Percentiles rank a stretch among this genome's conserved stretches.
Evolutionary conservation across 2,113 vertebrate species (phyloP).

Genomic region (Oncorhynchus tshawytscha): DNA sequence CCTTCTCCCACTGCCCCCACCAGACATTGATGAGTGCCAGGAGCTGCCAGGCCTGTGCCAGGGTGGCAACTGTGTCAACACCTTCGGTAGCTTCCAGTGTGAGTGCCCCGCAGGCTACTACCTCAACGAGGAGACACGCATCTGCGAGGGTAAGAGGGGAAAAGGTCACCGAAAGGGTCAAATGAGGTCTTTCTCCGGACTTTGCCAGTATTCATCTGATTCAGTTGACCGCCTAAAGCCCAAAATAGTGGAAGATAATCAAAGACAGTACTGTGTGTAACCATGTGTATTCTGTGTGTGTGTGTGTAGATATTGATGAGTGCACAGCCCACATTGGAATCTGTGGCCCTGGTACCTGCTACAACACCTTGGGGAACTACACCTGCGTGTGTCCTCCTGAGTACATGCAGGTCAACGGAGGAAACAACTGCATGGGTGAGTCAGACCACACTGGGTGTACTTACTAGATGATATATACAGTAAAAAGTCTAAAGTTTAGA

Average conservation of each 20-base stretch:
- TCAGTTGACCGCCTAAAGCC: no score
- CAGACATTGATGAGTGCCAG: conserved; percentile 93
- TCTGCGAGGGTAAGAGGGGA: conserved; percentile 86
- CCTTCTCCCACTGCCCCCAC: neutral
- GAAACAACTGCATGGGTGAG: conserved; percentile 92
- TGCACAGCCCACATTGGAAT: conserved; percentile 83
- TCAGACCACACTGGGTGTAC: neutral
- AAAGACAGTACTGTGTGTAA: neutral
- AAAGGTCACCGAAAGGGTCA: neutral
- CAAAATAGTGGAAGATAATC: no score
- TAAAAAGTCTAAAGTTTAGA: no score
- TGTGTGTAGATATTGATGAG: conserved; percentile 84
- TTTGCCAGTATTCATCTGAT: no score
- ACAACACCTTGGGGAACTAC: conserved; percentile 93
- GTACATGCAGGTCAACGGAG: conserved; percentile 93
- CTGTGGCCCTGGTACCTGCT: conserved; percentile 91
- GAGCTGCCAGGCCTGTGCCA: conserved; percentile 91
- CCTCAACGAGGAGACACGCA: conserved; percentile 84
- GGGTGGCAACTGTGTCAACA: conserved; percentile 89
- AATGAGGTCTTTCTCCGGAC: neutral
- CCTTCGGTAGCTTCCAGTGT: conserved; percentile 94
- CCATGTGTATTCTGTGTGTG: neutral
- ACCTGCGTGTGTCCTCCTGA: conserved; percentile 90
- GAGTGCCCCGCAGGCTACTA: conserved; percentile 88
- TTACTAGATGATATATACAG: neutral